These are phyloP conservation scores for Mystacornis crossleyi DNA, from an alignment of 2,113 vertebrate species.

Conservation along the genomic window DNA sequence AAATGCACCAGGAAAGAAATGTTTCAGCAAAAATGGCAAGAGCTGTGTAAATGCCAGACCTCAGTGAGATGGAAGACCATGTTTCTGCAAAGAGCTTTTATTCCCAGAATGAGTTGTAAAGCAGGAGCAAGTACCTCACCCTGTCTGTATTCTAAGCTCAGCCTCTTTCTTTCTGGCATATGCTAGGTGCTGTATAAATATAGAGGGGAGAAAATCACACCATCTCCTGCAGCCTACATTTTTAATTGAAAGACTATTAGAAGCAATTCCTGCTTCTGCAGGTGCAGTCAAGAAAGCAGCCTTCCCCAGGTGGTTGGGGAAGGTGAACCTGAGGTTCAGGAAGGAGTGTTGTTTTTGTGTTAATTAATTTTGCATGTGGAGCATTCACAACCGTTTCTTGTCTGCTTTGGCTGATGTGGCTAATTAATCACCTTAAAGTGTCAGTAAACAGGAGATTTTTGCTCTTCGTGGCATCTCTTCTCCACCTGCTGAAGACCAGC, in stretches of 20 bases:
- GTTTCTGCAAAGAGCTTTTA: slow-evolving; percentile 43
- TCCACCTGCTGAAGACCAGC: slow-evolving; percentile 57
- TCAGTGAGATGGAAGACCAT: not conserved
- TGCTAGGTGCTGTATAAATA: slow-evolving; percentile 10
- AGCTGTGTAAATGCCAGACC: slow-evolving; percentile 54
- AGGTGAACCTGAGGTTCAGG: slow-evolving; percentile 53
- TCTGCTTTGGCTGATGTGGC: slow-evolving; percentile 59
- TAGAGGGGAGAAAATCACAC: not conserved
- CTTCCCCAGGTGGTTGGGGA: slow-evolving; percentile 50
- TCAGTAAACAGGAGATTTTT: slow-evolving; percentile 69
- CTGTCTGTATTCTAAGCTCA: not conserved
- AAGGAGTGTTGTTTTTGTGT: slow-evolving; percentile 37
- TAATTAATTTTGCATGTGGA: slow-evolving; percentile 73
- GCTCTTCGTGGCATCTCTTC: slow-evolving; percentile 26
- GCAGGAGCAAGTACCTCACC: not conserved
- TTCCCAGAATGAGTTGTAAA: slow-evolving; percentile 33
- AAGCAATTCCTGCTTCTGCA: slow-evolving; percentile 53
- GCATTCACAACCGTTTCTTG: slow-evolving; percentile 62
- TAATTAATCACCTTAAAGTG: slow-evolving; percentile 74
- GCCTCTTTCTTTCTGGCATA: not conserved
- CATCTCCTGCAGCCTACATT: slow-evolving; percentile 1
- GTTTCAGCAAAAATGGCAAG: slow-evolving; percentile 52
- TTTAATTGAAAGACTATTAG: slow-evolving; percentile 55
- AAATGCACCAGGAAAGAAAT: slow-evolving; percentile 45
- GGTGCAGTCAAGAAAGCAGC: slow-evolving; percentile 43